Evolutionary conservation across 1,140 invertebrate species (phyloP).

Genomic region (Planococcus citri): DNA sequence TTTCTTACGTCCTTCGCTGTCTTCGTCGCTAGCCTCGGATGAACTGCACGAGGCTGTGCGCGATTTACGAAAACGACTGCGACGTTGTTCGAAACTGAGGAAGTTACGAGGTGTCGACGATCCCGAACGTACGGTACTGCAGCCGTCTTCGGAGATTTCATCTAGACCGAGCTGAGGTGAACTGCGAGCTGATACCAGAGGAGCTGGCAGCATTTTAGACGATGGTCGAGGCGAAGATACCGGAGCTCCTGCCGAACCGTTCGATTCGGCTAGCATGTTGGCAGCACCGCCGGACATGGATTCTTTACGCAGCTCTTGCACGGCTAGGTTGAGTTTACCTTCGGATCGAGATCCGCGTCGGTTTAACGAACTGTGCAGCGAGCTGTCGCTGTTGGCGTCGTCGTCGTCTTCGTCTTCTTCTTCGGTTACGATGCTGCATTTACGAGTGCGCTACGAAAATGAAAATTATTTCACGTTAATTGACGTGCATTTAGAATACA

Average conservation of each 20-base stretch:
- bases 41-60: slow-evolving; percentile 76
- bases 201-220: slow-evolving; percentile 22
- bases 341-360: slow-evolving; percentile 32
- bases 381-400: slow-evolving; percentile 32
- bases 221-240: slow-evolving; percentile 37
- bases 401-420: slow-evolving; percentile 67
- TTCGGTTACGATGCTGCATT: slow-evolving; percentile 78
- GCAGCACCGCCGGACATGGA: slow-evolving; percentile 35
- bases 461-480: neutral
- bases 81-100: slow-evolving; percentile 24
- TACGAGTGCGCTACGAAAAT: slow-evolving; percentile 44
- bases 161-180: slow-evolving; percentile 46
- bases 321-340: slow-evolving; percentile 30
- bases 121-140: slow-evolving; percentile 28
- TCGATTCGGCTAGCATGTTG: slow-evolving; percentile 32
- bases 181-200: slow-evolving; percentile 14
- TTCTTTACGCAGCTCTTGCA: slow-evolving; percentile 28
- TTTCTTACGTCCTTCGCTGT: slow-evolving; percentile 68
- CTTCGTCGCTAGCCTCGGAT: slow-evolving; percentile 82
- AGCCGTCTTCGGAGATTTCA: slow-evolving; percentile 58
- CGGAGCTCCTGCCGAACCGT: slow-evolving; percentile 24
- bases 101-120: slow-evolving; percentile 28
- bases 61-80: slow-evolving; percentile 47
- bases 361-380: slow-evolving; percentile 28
- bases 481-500: too few species aligned